Percentiles rank a stretch among this genome's conserved stretches.
Conservation (phyloP, 2,888 invertebrate genomes). For the Napeogenes inachia region DNA sequence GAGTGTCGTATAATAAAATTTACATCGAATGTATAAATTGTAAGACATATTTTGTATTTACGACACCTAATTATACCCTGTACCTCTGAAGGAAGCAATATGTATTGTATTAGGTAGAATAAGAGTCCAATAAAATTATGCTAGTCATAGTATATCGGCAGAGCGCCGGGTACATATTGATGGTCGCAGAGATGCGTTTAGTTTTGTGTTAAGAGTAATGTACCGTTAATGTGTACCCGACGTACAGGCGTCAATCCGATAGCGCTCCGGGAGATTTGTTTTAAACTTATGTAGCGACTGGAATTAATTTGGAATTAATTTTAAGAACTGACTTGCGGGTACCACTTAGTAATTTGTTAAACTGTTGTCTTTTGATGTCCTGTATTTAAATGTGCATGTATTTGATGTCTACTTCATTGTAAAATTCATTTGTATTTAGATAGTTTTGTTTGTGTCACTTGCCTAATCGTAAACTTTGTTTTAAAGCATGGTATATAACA, state of each 20-base stretch:
- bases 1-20: slow-evolving; percentile 9
- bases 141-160: slow-evolving; percentile 38
- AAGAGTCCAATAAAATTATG: slow-evolving; percentile 35
- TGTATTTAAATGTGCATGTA: not conserved
- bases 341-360: slow-evolving; percentile 11
- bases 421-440: not conserved
- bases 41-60: slow-evolving; percentile 4
- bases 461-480: slow-evolving; percentile 2
- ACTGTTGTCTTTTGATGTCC: not conserved
- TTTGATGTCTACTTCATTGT: not conserved
- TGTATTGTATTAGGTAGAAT: slow-evolving; percentile 19
- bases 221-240: slow-evolving; percentile 7
- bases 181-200: not conserved
- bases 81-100: slow-evolving; percentile 18
- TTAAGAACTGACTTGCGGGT: slow-evolving; percentile 49
- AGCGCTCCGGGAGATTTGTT: slow-evolving; percentile 60
- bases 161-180: slow-evolving; percentile 27
- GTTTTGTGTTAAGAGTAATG: slow-evolving; percentile 1
- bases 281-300: slow-evolving; percentile 63
- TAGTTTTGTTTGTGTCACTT: not conserved
- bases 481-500: slow-evolving; percentile 3
- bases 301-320: slow-evolving; percentile 55
- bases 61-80: slow-evolving; percentile 5
- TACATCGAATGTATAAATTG: slow-evolving; percentile 21
- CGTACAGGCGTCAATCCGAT: slow-evolving; percentile 32